Base-by-base conservation (phyloP, 2,888 invertebrate genomes). In the Listrodromus nycthemerus region DNA sequence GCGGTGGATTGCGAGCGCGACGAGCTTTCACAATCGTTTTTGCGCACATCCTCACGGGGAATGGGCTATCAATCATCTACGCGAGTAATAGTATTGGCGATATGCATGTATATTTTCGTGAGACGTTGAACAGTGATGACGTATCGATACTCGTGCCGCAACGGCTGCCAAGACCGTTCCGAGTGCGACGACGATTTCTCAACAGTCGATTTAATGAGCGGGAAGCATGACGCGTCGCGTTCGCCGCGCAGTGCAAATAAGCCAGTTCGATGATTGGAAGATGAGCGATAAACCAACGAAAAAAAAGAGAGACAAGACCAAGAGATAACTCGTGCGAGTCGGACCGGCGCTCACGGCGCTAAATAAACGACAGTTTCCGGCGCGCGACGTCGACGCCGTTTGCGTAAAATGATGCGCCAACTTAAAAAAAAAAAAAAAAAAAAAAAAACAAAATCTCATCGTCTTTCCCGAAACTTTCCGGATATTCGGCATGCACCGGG, bases 201-300 rank as follows among this genome's bases (percentile, higher is more conserved):
- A 55, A 24, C 71, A 50, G 76, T 63, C 71, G 71, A 79, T 84
- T 82, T 84, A 84, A 84, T 37, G 78, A 81, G 75, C 52, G 65
- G 79, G 84, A 45, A 81, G 78, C 61, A 84, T 84, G 82, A 84
- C 84, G 75, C 75, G 33, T 58, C 79, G 48, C 65, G 63, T 79
- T 78, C 71, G 67, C 19, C 65, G 50, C 37, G 13, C 73, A 71
- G 69, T 41, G 61, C 58, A 65, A 66, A 77, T 75, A 61, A 78
- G 79, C 82, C 75, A 67, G 66, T 66, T 58, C 79, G 79, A 84
- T 82, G 81, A 84, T 84, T 84, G 84, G 82, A 84, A 84, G 84
- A 79, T 79, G 82, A 79, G 79, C 82, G 84, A 84, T 82, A 84
- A 84, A 78, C 66, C 71, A 75, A 71, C n/a, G 55, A 77, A 33